These are phyloP conservation scores for Aptenodytes forsteri DNA, from an alignment of 2,113 vertebrate species.

Conservation along the genomic window DNA sequence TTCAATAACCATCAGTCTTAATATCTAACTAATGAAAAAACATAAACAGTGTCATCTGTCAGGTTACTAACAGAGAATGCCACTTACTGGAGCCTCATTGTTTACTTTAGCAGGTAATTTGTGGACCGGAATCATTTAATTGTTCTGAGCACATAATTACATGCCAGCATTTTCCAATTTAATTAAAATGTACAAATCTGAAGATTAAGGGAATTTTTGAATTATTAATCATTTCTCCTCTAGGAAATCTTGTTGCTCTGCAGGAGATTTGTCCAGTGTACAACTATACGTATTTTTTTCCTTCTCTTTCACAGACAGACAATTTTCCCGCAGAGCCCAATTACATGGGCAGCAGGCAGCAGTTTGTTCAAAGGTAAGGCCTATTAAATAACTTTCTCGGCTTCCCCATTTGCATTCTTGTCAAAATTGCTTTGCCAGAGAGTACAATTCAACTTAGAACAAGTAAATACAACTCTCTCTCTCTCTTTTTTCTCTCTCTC, in stretches of 20 bases:
- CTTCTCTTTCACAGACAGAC: slow-evolving; percentile 97
- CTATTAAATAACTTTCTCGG: slow-evolving; percentile 85
- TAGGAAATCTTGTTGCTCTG: slow-evolving; percentile 89
- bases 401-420: slow-evolving; percentile 77
- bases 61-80: slow-evolving; percentile 68
- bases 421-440: slow-evolving; percentile 79
- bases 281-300: slow-evolving; percentile 86
- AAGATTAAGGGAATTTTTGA: slow-evolving; percentile 83
- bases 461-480: slow-evolving; percentile 74
- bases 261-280: slow-evolving; percentile 85
- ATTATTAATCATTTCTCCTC: slow-evolving; percentile 92
- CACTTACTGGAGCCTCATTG: slow-evolving; percentile 74
- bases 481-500: background rate
- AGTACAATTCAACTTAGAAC: slow-evolving; percentile 73
- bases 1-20: slow-evolving; percentile 72
- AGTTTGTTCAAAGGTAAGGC: slow-evolving; percentile 99
- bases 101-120: slow-evolving; percentile 87
- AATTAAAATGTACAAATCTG: slow-evolving; percentile 88
- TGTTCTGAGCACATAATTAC: slow-evolving; percentile 84
- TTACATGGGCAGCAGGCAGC: slow-evolving; percentile 99
- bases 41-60: slow-evolving; percentile 68
- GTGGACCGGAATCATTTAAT: slow-evolving; percentile 81
- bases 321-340: slow-evolving; percentile 99
- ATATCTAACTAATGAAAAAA: slow-evolving; percentile 71
- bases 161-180: slow-evolving; percentile 81